Percentiles rank a stretch among this genome's conserved stretches.
Evolutionary conservation across 2,113 vertebrate genomes (phyloP).

Genomic region (Prietella phreatophila): DNA sequence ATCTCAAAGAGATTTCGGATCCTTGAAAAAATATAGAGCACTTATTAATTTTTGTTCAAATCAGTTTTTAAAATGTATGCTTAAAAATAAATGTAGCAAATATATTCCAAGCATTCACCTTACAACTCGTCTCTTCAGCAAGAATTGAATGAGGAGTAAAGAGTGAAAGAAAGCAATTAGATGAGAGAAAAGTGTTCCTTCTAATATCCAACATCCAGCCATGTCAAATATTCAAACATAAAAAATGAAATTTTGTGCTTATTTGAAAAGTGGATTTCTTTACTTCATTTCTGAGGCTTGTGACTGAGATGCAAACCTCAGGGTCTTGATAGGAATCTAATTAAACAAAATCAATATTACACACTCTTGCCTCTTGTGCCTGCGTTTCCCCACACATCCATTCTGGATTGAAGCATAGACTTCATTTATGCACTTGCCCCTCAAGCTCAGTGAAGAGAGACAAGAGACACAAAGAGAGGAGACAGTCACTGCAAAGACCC

Average conservation of each 20-base stretch:
- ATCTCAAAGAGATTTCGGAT: constrained; percentile 7
- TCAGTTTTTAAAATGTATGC: background rate
- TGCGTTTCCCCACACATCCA: constrained; percentile 41
- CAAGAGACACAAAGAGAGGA: constrained; percentile 27
- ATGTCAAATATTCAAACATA: constrained; percentile 58
- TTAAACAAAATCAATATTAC: constrained; percentile 77
- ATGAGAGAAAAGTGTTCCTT: constrained; percentile 39
- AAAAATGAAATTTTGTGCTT: constrained; percentile 46
- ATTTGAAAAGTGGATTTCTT: constrained; percentile 64
- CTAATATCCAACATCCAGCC: constrained; percentile 54
- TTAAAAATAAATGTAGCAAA: background rate
- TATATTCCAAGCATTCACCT: background rate
- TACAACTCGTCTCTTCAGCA: background rate
- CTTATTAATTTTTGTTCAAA: background rate
- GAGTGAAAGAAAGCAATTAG: constrained; percentile 44
- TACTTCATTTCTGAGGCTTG: constrained; percentile 54
- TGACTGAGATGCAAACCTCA: constrained; percentile 60
- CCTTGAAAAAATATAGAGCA: background rate
- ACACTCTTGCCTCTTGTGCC: constrained; percentile 51
- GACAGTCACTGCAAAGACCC: constrained; percentile 18
- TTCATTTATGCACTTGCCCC: constrained; percentile 57
- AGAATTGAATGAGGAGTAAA: constrained; percentile 44
- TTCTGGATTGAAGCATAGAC: constrained; percentile 60
- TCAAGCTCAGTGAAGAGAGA: constrained; percentile 33
- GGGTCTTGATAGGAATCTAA: constrained; percentile 71